phyloP scores from a whole-genome alignment of 1,140 invertebrate species.

The Drosophila gunungcola region DNA sequence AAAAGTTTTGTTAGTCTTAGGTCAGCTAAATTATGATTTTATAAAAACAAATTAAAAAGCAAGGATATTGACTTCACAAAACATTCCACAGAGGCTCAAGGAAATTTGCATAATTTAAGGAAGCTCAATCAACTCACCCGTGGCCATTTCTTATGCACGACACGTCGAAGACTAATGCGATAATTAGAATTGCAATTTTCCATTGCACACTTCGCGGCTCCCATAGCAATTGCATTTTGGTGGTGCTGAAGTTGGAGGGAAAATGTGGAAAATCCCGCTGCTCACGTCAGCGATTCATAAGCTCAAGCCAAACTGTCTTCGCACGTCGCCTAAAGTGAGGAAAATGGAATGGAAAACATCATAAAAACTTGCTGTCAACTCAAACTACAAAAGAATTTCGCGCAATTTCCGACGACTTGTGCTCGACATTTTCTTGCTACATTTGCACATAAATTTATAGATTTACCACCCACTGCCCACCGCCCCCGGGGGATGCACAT shows the following conservation, averaged over 20 bases:
- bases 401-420: conserved; percentile 49
- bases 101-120: conserved; percentile 72
- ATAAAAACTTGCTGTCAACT: conserved; percentile 78
- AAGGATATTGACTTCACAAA: neutral
- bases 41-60: too few species aligned
- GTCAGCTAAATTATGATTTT: too few species aligned
- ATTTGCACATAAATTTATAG: conserved; percentile 82
- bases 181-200: conserved; percentile 84
- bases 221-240: conserved; percentile 62
- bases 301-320: conserved; percentile 51
- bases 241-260: neutral
- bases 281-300: conserved; percentile 76
- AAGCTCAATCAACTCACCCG: conserved; percentile 60
- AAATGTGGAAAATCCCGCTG: conserved; percentile 59
- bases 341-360: conserved; percentile 42
- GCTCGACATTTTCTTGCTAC: conserved; percentile 65
- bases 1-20: too few species aligned
- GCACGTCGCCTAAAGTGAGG: conserved; percentile 59
- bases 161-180: conserved; percentile 80
- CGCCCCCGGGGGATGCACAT: conserved; percentile 29
- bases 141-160: conserved; percentile 78
- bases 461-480: conserved; percentile 28
- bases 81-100: neutral
- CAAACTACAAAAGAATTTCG: conserved; percentile 63
- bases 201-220: conserved; percentile 73